Evolutionary conservation across 2,797 vertebrate species (phyloP).

Genomic region (Fundulus diaphanus): DNA sequence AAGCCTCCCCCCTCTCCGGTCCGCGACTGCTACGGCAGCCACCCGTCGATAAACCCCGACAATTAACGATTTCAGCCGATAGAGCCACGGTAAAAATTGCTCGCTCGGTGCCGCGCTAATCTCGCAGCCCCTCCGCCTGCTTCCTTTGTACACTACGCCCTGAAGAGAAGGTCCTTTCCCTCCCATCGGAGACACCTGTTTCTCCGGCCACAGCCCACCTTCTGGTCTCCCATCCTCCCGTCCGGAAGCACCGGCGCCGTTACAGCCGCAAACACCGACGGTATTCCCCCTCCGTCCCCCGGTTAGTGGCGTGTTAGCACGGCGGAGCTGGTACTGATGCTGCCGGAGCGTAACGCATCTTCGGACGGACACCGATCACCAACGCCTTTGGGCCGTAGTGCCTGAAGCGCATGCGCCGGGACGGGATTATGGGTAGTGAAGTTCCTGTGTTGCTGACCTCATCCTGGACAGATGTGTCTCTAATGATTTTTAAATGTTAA

Average conservation of each 20-base stretch:
- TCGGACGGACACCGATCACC: conserved; percentile 66
- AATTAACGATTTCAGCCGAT: neutral
- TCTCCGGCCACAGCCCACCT: conserved; percentile 73
- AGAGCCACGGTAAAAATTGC: neutral
- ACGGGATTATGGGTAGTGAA: conserved; percentile 73
- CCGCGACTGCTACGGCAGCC: conserved; percentile 5
- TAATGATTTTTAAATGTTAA: neutral
- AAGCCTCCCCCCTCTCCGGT: conserved; percentile 25
- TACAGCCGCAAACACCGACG: conserved; percentile 40
- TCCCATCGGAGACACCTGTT: conserved; percentile 67
- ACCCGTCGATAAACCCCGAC: neutral
- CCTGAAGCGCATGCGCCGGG: conserved; percentile 67
- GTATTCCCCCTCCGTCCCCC: conserved; percentile 27
- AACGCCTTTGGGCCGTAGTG: conserved; percentile 72
- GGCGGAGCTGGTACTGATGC: conserved; percentile 81
- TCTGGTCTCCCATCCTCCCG: conserved; percentile 82
- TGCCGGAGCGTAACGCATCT: conserved; percentile 79
- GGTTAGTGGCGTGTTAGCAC: conserved; percentile 41
- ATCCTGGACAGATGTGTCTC: neutral
- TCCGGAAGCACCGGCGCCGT: conserved; percentile 47
- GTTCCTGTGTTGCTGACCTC: conserved; percentile 35
- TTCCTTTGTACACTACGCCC: conserved; percentile 79
- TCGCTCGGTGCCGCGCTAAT: conserved; percentile 22
- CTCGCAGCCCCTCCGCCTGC: conserved; percentile 41
- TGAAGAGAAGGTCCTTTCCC: conserved; percentile 38